Evolutionary conservation across 1,140 invertebrate genomes (phyloP).

Genomic region (Drosophila sproati): DNA sequence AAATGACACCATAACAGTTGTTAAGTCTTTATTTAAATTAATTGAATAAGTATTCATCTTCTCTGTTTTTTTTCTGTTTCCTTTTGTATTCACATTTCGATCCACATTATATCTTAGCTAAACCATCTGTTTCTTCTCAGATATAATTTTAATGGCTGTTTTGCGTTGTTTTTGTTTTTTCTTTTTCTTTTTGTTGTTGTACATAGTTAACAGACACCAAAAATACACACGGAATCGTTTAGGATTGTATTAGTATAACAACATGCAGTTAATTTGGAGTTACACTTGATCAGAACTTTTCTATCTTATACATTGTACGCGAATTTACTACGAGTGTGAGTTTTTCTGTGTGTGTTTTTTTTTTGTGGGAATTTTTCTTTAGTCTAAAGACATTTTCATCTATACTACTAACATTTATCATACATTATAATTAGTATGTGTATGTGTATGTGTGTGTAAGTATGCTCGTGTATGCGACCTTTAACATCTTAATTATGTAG

Average conservation of each 20-base stretch:
- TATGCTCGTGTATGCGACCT: slow-evolving; percentile 48
- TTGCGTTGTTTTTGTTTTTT: background rate
- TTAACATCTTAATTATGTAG: slow-evolving; percentile 51
- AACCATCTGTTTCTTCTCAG: background rate
- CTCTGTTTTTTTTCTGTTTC: slow-evolving; percentile 28
- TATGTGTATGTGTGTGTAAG: slow-evolving; percentile 30
- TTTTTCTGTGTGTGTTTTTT: background rate
- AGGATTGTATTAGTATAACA: slow-evolving; percentile 40
- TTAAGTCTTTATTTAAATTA: slow-evolving; percentile 80
- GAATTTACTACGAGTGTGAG: slow-evolving; percentile 6
- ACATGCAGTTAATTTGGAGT: slow-evolving; percentile 34
- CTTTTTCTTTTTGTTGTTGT: slow-evolving; percentile 29
- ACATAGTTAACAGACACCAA: slow-evolving; percentile 66
- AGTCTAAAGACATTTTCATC: slow-evolving; percentile 31
- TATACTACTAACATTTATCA: slow-evolving; percentile 52
- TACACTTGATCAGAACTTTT: slow-evolving; percentile 55
- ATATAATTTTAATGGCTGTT: slow-evolving; percentile 3
- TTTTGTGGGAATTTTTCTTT: slow-evolving; percentile 21
- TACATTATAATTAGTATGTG: slow-evolving; percentile 26
- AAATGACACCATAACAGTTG: slow-evolving; percentile 71
- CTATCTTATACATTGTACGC: slow-evolving; percentile 20
- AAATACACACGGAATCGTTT: slow-evolving; percentile 55
- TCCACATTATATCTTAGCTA: slow-evolving; percentile 4
- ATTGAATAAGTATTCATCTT: slow-evolving; percentile 64
- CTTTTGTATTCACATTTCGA: slow-evolving; percentile 26